Evolutionary conservation across 2,113 vertebrate genomes (phyloP).

Genomic region (Aplodontia rufa): DNA sequence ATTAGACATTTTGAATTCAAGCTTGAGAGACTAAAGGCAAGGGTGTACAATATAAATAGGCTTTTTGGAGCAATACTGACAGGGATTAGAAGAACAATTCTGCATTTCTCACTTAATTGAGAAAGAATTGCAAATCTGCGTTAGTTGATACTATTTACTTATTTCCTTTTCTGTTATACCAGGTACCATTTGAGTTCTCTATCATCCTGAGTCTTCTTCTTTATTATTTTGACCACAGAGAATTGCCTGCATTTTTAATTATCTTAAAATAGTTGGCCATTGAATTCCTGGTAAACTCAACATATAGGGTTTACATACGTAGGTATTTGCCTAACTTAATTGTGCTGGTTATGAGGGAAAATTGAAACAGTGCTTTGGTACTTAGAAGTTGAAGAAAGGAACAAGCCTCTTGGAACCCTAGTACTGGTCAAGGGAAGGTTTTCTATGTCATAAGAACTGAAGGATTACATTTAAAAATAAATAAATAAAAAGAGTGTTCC

Average conservation of each 20-base stretch:
- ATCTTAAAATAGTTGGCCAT: constrained; percentile 9
- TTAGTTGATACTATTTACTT: not conserved
- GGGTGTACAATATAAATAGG: not conserved
- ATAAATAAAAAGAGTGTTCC: not conserved
- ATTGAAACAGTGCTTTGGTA: not conserved
- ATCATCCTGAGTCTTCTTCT: not conserved
- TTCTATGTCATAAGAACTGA: not conserved
- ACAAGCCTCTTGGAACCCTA: not conserved
- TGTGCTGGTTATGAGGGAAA: not conserved
- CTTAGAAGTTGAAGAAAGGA: not conserved
- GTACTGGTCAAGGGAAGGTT: not conserved
- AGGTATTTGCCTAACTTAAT: not conserved
- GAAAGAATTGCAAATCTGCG: constrained; percentile 3
- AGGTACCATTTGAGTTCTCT: not conserved
- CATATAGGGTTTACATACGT: not conserved
- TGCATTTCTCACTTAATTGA: not conserved
- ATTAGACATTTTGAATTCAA: not conserved
- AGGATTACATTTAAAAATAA: not conserved
- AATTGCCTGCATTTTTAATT: not conserved
- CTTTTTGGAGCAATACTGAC: not conserved
- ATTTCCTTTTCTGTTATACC: not conserved
- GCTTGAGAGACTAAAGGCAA: not conserved
- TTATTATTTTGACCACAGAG: not conserved
- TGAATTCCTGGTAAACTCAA: not conserved
- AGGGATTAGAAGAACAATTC: not conserved